Evolutionary conservation across 1,140 invertebrate species (phyloP).

Genomic region (Caerostris darwini): DNA sequence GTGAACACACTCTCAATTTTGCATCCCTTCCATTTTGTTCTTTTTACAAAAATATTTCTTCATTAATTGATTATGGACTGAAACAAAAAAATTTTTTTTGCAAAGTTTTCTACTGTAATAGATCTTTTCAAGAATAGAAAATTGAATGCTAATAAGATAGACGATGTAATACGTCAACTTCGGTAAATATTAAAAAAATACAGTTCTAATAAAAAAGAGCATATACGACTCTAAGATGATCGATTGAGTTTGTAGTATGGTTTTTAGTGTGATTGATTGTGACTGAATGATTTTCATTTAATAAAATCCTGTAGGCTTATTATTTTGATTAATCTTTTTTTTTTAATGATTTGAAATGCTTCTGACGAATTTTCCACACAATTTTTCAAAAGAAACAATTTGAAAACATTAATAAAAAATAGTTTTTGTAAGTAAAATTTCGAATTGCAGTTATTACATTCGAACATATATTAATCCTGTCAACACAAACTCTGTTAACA

Average conservation of each 20-base stretch:
- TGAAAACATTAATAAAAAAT: no score
- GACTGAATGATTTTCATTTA: background rate
- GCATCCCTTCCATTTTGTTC: no score
- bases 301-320: background rate
- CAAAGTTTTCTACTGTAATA: background rate
- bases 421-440: no score
- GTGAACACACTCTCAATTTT: no score
- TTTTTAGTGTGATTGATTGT: constrained; percentile 10
- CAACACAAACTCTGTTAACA: no score
- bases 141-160: background rate
- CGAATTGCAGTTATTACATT: no score
- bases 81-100: no score
- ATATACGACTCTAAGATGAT: background rate
- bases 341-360: background rate
- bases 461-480: no score
- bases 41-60: no score
- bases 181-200: background rate
- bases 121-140: background rate
- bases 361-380: background rate
- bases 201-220: background rate
- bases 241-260: background rate
- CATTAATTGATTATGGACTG: no score
- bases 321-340: background rate
- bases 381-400: no score
- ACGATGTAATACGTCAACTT: background rate